Base-by-base conservation (phyloP, 2,888 invertebrate genomes). In the Agrochola macilenta region DNA sequence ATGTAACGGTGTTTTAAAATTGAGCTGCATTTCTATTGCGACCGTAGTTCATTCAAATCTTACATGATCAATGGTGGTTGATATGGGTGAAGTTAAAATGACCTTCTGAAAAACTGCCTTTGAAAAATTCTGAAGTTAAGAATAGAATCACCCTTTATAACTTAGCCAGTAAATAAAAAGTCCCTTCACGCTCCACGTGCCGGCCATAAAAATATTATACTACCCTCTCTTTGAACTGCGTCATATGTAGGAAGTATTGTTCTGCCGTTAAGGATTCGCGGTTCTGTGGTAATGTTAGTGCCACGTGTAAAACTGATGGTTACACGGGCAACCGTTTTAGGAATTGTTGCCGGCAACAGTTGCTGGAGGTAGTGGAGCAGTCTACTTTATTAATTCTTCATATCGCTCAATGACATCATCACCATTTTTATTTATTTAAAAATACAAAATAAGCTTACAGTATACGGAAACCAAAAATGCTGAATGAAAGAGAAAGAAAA, bases 121-220 rank as follows among this genome's bases (percentile, higher is more conserved):
- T 7, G 39, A 39, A 43, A 43, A 43, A 9, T 9, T 7, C 9
- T 7, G 39, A 43, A 43, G 39, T 43, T 43, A 43, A 43, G 57
- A 57, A 43, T n/a, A 57, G 57, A 5, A 57, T 57, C 57, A 1
- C 11, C 54, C n/a, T n/a, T n/a, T 57, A n/a, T 57, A 57, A 57
- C n/a, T 57, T 57, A 5, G 30, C 26, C 35, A 69, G 71, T 77
- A 63, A 76, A 81, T 78, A 69, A 79, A 78, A 49, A 70, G 39
- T 74, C 72, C 63, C 52, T 63, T 72, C 69, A 65, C 82, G 60
- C 60, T 30, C 75, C 87, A 84, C 87, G 87, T 80, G 79, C 74
- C 58, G 17, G 20, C 64, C 68, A 79, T 87, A 87, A 87, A 86
- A 87, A 74, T 76, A 82, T 85, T 83, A 74, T 81, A 83, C 78